A percentile compares a stretch with the other conserved stretches of the same genome.
phyloP scores from a whole-genome alignment of 2,888 invertebrate species.

The Cephus pulcher region DNA sequence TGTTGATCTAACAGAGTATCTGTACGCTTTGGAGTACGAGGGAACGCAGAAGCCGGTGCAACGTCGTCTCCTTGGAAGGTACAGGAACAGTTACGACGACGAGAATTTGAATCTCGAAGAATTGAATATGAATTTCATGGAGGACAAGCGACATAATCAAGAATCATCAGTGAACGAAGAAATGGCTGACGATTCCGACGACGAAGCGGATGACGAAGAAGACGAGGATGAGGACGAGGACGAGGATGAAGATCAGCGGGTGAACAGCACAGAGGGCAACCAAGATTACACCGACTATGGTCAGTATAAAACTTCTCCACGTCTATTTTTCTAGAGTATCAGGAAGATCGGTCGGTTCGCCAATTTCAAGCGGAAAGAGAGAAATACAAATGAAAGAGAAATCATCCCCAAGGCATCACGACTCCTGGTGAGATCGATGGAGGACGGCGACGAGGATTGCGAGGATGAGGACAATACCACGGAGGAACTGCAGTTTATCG shows the following conservation, averaged over 20 bases:
- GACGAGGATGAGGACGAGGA: slow-evolving; percentile 16
- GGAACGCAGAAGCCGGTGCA: background rate
- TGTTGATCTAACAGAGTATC: too few relatives aligned
- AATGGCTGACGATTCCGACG: slow-evolving; percentile 17
- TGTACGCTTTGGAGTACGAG: background rate
- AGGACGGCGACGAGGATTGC: slow-evolving; percentile 21
- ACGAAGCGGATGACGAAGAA: slow-evolving; percentile 19
- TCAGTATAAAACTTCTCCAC: slow-evolving; percentile 43
- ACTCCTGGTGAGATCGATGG: background rate
- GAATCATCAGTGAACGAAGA: slow-evolving; percentile 14
- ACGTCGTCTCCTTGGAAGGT: slow-evolving; percentile 2
- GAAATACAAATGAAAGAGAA: background rate
- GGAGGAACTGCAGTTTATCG: slow-evolving; percentile 41
- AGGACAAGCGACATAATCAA: slow-evolving; percentile 5
- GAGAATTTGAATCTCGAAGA: background rate
- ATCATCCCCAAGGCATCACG: too few relatives aligned
- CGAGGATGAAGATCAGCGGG: slow-evolving; percentile 14
- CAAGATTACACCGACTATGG: slow-evolving; percentile 43
- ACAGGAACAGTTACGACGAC: background rate
- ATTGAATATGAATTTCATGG: background rate
- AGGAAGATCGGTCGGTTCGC: slow-evolving; percentile 22
- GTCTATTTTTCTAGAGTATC: slow-evolving; percentile 36
- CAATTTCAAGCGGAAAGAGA: slow-evolving; percentile 12
- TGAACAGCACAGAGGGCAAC: slow-evolving; percentile 15
- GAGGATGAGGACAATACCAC: slow-evolving; percentile 34